Evolutionary conservation across 2,797 vertebrate genomes (phyloP), one percentile per base, ranked within the genome.

Genomic region (Ambastaia sidthimunki): DNA sequence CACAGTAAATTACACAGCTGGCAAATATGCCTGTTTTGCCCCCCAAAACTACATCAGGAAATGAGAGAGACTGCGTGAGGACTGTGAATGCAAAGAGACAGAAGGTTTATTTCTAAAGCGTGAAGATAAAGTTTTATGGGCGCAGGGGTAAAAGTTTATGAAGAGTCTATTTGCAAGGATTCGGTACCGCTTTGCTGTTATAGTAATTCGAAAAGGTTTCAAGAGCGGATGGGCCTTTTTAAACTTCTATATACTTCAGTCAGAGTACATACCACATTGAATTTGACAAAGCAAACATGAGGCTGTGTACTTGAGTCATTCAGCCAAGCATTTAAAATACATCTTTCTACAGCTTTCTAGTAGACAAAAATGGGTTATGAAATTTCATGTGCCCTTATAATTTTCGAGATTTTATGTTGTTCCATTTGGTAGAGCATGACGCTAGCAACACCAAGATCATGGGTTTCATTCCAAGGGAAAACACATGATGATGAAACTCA

Each of bases 21-120:
- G 95, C 95, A 97, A 97, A 97, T 97, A 96, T 94, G 96, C 96
- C 96, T 95, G 95, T 96, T 97, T 97, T 95, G 91, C 90, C 91
- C 85, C 37, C 91, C 91, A 92, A 92, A 93, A 92, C 93, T 93
- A 92, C 89, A 92, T 91, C 91, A 93, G 88, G 88, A 93, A 91
- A 87, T 87, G 90, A 91, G 89, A 72, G 86, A 92, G 89, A 87
- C 80, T 85, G 78, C n/a, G 18, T 84, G 79, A 81, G 83, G 85
- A 87, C 80, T 37, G 66, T 90, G 89, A 89, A 89, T 90, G 89
- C 83, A 84, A 77, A 85, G 88, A 92, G 87, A 91, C 87, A 87
- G 81, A 89, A 74, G 70, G 57, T 21, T 77, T 55, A 80, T 75
- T 83, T 76, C 28, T 2, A 80, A 80, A 66, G 54, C 7, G 50